Base-by-base conservation (phyloP, 2,113 vertebrate genomes). In the Microcebus jonahi region DNA sequence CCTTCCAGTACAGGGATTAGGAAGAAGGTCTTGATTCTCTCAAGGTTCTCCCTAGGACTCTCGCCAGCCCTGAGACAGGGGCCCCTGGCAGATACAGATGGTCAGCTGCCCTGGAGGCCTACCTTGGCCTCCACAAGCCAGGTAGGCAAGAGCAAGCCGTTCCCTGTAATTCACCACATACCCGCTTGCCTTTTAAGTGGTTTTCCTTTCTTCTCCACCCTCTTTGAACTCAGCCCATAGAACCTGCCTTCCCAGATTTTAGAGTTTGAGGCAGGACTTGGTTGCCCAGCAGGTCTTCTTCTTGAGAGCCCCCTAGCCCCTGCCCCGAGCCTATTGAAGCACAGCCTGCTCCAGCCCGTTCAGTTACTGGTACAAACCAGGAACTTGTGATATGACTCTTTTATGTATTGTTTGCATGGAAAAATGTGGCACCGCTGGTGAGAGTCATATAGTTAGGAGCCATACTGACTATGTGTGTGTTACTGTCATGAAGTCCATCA, bases 301-400 rank as follows among this genome's bases (percentile, higher is more conserved):
- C 34, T 65, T 4, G 0, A 12, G 48, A 18, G 2, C 15, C 5
- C 55, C 8, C 0, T 20, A 18, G 1, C 18, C 18, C 55, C 55
- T 17, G 10, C 59, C 67, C 25, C 7, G 1, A 92, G 50, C 36
- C 65, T 68, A 1, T 79, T 71, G 34, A 36, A 89, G 7, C 31
- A 39, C 55, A 73, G n/a, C 1, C 48, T 85, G 25, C 67, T 91
- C 20, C 2, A 8, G 21, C 59, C 92, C 76, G n/a, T 59, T 85
- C 67, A 42, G 13, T 79, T 83, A 20, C n/a, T 87, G 34, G 8
- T 39, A 10, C 2, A 84, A 84, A 94, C 21, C 14, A 84, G 2
- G 45, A 29, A n/a, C 27, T 59, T 71, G 3, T 8, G 13, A 3
- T 42, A 27, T 20, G 25, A 17, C 17, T 81, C 11, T 50, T 88